These are phyloP conservation scores for Drosophila formosana DNA, from an alignment of 2,888 invertebrate species.

Conservation along the genomic window DNA sequence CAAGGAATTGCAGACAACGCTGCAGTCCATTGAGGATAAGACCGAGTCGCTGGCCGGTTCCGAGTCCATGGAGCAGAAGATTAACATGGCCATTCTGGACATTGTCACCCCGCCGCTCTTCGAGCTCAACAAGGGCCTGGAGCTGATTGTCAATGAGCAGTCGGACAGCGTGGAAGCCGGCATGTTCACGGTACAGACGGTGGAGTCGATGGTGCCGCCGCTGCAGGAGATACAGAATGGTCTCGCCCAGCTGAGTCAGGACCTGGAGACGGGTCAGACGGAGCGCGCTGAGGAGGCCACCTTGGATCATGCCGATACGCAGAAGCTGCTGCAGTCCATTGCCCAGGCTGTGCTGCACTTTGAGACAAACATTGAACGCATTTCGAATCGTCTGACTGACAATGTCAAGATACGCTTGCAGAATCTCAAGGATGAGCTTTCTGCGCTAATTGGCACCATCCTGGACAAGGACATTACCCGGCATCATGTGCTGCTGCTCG, in stretches of 20 bases:
- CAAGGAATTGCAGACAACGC: slow-evolving; percentile 75
- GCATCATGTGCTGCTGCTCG: slow-evolving; percentile 85
- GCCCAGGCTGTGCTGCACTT: slow-evolving; percentile 85
- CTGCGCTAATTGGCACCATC: slow-evolving; percentile 87
- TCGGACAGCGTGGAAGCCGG: slow-evolving; percentile 79
- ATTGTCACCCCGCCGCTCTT: slow-evolving; percentile 88
- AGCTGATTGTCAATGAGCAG: slow-evolving; percentile 85
- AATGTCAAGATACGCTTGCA: slow-evolving; percentile 81
- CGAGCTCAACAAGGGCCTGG: slow-evolving; percentile 88
- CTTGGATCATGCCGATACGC: slow-evolving; percentile 83
- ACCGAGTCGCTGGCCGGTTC: slow-evolving; percentile 69
- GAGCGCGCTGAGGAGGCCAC: slow-evolving; percentile 79
- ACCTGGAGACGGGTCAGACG: slow-evolving; percentile 84
- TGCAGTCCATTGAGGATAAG: slow-evolving; percentile 80
- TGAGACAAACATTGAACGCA: slow-evolving; percentile 84
- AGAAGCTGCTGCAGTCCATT: slow-evolving; percentile 84
- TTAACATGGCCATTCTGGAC: slow-evolving; percentile 88
- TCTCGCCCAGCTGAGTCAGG: slow-evolving; percentile 85
- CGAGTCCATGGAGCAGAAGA: slow-evolving; percentile 83
- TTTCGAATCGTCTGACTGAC: slow-evolving; percentile 71
- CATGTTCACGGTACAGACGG: slow-evolving; percentile 85
- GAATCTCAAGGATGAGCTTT: slow-evolving; percentile 86
- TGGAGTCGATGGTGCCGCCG: slow-evolving; percentile 86
- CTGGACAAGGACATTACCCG: slow-evolving; percentile 85
- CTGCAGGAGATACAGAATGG: slow-evolving; percentile 87